A percentile compares a stretch with the other conserved stretches of the same genome.
Evolutionary conservation across 1,140 invertebrate genomes (phyloP).

Genomic region (Euwallacea similis): DNA sequence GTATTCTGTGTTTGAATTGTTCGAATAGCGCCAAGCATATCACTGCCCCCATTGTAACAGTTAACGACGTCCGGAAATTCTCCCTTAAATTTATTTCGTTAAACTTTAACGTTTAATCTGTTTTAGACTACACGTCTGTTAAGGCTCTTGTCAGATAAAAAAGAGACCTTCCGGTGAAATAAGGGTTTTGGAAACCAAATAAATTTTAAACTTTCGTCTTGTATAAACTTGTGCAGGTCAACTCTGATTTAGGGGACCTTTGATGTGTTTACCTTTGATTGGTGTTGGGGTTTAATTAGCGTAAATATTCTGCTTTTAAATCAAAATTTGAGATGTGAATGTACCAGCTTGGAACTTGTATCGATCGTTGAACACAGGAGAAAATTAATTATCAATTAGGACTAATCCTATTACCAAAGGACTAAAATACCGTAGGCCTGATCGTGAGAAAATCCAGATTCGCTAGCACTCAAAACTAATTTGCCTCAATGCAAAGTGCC

Average conservation of each 20-base stretch:
- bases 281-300: slow-evolving; percentile 1
- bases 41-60: slow-evolving; percentile 42
- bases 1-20: slow-evolving; percentile 48
- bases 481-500: slow-evolving; percentile 22
- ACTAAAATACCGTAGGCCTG: slow-evolving; percentile 17
- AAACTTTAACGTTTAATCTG: slow-evolving; percentile 36
- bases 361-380: not conserved
- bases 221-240: slow-evolving; percentile 3
- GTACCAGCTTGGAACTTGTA: not conserved
- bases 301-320: not conserved
- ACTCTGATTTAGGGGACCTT: not conserved
- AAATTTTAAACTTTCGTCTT: slow-evolving; percentile 25
- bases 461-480: slow-evolving; percentile 17
- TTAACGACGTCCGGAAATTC: slow-evolving; percentile 41
- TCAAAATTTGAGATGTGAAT: not conserved
- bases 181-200: slow-evolving; percentile 26
- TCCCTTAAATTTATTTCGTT: slow-evolving; percentile 32
- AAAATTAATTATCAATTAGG: slow-evolving; percentile 20
- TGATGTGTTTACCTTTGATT: not conserved
- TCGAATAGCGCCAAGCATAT: slow-evolving; percentile 48
- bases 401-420: slow-evolving; percentile 20
- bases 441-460: slow-evolving; percentile 20
- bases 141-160: slow-evolving; percentile 25
- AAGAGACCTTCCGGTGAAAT: slow-evolving; percentile 15
- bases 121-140: slow-evolving; percentile 19